These are phyloP conservation scores for Argyra leucocephala DNA, from an alignment of 2,888 invertebrate genomes.

Conservation along the genomic window DNA sequence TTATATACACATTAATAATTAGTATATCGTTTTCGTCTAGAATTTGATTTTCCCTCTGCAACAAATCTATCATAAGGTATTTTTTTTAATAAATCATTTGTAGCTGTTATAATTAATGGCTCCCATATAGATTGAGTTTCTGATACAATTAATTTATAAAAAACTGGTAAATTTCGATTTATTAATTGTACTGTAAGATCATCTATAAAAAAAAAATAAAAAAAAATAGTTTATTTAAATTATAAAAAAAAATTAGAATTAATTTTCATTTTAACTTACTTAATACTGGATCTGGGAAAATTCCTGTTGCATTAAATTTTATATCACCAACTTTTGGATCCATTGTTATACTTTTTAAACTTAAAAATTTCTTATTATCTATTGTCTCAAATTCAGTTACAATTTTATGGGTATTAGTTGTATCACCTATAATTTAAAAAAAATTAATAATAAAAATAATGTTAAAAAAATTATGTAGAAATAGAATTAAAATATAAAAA, in stretches of 20 bases:
- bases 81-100: constrained; percentile 37
- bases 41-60: background rate
- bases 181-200: constrained; percentile 41
- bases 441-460: background rate
- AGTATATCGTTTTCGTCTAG: too few species aligned
- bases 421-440: constrained; percentile 44
- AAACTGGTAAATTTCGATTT: constrained; percentile 51
- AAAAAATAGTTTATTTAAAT: background rate
- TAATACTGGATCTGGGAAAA: constrained; percentile 53
- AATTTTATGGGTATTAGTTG: constrained; percentile 50
- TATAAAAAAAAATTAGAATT: background rate
- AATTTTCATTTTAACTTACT: constrained; percentile 46
- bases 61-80: constrained; percentile 39
- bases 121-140: constrained; percentile 38
- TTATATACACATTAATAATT: too few species aligned
- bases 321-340: constrained; percentile 55
- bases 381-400: constrained; percentile 50
- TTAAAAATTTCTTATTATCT: constrained; percentile 48
- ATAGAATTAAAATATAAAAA: too few species aligned
- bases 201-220: constrained; percentile 27
- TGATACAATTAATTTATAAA: constrained; percentile 47
- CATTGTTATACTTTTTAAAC: constrained; percentile 51
- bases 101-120: constrained; percentile 33
- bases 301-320: constrained; percentile 50
- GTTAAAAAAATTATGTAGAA: background rate